phyloP scores from a whole-genome alignment of 2,797 vertebrate species.

The Pelodytes ibericus region DNA sequence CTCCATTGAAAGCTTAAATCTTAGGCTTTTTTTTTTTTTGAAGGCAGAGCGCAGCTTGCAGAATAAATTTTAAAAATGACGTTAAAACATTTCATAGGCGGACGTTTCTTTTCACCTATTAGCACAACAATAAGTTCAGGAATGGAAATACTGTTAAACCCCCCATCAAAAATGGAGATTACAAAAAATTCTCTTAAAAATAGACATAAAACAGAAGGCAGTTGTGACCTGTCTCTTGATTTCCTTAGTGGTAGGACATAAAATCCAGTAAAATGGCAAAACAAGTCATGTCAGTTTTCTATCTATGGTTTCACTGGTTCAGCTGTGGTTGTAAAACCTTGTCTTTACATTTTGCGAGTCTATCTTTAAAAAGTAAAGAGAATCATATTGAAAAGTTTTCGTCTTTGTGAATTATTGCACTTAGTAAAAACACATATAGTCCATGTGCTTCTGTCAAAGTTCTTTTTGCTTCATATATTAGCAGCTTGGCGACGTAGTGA shows the following conservation, averaged over 20 bases:
- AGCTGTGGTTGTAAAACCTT: slow-evolving; percentile 12
- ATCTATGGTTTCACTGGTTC: slow-evolving; percentile 39
- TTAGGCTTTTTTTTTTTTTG: too few species aligned
- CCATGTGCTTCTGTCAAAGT: slow-evolving; percentile 48
- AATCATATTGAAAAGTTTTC: slow-evolving; percentile 7
- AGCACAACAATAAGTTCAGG: slow-evolving; percentile 61
- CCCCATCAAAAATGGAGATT: slow-evolving; percentile 68
- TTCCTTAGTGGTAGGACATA: slow-evolving; percentile 56
- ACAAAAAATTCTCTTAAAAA: slow-evolving; percentile 56
- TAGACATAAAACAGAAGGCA: slow-evolving; percentile 63
- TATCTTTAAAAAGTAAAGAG: slow-evolving; percentile 8
- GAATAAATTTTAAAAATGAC: slow-evolving; percentile 76
- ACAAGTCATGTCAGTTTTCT: slow-evolving; percentile 55
- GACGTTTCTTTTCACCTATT: slow-evolving; percentile 23
- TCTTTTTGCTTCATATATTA: slow-evolving; percentile 65
- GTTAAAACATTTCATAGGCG: slow-evolving; percentile 36
- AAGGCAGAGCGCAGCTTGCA: slow-evolving; percentile 67
- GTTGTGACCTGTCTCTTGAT: slow-evolving; percentile 61
- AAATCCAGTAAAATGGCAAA: slow-evolving; percentile 61
- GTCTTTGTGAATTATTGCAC: slow-evolving; percentile 68
- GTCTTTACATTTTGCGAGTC: background rate
- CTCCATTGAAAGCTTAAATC: too few species aligned
- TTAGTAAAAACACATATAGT: slow-evolving; percentile 59
- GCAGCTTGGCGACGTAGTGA: slow-evolving; percentile 96
- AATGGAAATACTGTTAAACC: slow-evolving; percentile 74